Evolutionary conservation across 2,113 vertebrate species (phyloP).

Genomic region (Trematomus loennbergii): DNA sequence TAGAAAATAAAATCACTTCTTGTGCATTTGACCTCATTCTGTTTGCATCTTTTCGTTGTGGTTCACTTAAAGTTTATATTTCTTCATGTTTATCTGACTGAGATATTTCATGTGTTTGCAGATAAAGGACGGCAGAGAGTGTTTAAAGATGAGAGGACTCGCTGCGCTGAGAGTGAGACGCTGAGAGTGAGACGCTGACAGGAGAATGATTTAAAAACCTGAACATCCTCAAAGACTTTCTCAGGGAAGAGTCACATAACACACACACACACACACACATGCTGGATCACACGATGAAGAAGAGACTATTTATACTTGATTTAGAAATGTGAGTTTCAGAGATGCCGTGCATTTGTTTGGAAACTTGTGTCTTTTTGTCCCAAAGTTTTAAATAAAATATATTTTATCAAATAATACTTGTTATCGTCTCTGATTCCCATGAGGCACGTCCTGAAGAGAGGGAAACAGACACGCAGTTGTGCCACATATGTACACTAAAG

Average conservation of each 20-base stretch:
- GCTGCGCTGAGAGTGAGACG: conserved; percentile 86
- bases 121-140: conserved; percentile 88
- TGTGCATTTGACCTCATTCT: too few relatives aligned
- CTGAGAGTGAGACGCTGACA: conserved; percentile 90
- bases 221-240: conserved; percentile 77
- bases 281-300: conserved; percentile 73
- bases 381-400: conserved; percentile 81
- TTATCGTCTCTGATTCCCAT: conserved; percentile 33
- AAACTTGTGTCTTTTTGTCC: conserved; percentile 55
- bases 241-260: conserved; percentile 72
- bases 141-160: conserved; percentile 91
- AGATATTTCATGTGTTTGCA: conserved; percentile 41
- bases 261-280: conserved; percentile 26
- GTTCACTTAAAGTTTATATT: not conserved
- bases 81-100: conserved; percentile 3
- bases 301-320: conserved; percentile 80
- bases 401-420: conserved; percentile 77
- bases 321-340: conserved; percentile 59
- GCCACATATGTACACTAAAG: not conserved
- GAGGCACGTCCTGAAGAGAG: too few relatives aligned
- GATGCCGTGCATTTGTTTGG: conserved; percentile 80
- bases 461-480: too few relatives aligned
- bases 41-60: not conserved
- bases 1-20: not conserved
- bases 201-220: conserved; percentile 63